phyloP scores from a whole-genome alignment of 1,140 invertebrate genomes.

The Harlomillsia oculata region DNA sequence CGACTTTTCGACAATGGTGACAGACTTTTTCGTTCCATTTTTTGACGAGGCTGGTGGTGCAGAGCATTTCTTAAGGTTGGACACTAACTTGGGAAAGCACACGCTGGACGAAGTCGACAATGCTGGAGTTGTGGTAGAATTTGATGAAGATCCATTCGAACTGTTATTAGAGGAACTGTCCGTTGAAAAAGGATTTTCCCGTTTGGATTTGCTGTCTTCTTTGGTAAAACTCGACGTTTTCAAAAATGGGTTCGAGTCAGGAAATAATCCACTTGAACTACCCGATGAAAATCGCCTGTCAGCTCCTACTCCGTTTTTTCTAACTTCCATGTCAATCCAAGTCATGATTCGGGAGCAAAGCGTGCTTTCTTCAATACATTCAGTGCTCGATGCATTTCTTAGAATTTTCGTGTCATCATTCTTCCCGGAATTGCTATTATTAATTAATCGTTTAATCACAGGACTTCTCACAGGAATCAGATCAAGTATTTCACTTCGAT shows the following conservation, averaged over 20 bases:
- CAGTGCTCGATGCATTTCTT: too few relatives aligned
- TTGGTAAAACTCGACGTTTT: not conserved
- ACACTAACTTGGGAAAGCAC: slow-evolving; percentile 6
- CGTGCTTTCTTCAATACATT: slow-evolving; percentile 8
- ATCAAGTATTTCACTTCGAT: too few relatives aligned
- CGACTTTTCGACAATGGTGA: slow-evolving; percentile 12
- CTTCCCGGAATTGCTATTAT: slow-evolving; percentile 4
- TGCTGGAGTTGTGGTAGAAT: not conserved
- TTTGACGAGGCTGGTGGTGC: not conserved
- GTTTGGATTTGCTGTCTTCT: not conserved
- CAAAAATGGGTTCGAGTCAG: too few relatives aligned
- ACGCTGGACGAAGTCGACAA: not conserved
- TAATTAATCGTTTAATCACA: slow-evolving; percentile 16
- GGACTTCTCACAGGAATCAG: slow-evolving; percentile 15
- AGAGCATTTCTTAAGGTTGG: slow-evolving; percentile 7
- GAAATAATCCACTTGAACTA: too few relatives aligned
- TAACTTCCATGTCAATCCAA: slow-evolving; percentile 31
- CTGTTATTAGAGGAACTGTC: not conserved
- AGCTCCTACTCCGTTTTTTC: slow-evolving; percentile 13
- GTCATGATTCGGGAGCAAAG: slow-evolving; percentile 31
- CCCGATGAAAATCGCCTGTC: slow-evolving; percentile 5
- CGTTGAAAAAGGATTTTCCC: not conserved
- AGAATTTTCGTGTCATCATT: not conserved
- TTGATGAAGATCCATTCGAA: not conserved
- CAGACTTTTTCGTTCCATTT: slow-evolving; percentile 6